Evolutionary conservation across 1,140 invertebrate genomes (phyloP).

Genomic region (Atta texana): DNA sequence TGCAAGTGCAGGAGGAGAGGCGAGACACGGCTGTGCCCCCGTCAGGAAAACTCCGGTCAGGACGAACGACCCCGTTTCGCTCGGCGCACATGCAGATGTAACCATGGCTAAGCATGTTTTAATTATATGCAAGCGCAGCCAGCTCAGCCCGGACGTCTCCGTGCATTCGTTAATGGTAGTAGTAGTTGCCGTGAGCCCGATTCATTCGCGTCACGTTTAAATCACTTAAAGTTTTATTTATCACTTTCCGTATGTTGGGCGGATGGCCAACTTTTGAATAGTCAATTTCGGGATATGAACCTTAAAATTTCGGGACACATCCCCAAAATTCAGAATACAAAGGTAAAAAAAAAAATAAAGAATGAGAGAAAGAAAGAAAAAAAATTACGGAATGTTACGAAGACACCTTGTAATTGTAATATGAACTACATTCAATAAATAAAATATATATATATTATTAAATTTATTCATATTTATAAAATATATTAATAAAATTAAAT

Average conservation of each 20-base stretch:
- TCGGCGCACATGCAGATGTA: slow-evolving; percentile 54
- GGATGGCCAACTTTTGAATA: no score
- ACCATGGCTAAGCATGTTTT: slow-evolving; percentile 71
- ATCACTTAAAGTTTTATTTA: slow-evolving; percentile 66
- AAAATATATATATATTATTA: no score
- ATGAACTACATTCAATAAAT: no score
- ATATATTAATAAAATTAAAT: no score
- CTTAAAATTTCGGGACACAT: no score
- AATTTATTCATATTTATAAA: no score
- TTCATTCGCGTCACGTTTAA: slow-evolving; percentile 51
- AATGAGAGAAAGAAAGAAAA: no score
- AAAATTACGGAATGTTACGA: no score
- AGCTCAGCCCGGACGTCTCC: not conserved
- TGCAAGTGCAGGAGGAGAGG: not conserved
- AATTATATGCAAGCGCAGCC: slow-evolving; percentile 68
- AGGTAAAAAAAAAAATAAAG: no score
- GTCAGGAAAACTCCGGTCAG: slow-evolving; percentile 52
- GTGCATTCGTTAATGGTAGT: not conserved
- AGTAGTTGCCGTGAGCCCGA: slow-evolving; percentile 10
- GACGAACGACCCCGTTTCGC: slow-evolving; percentile 42
- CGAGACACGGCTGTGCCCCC: slow-evolving; percentile 26
- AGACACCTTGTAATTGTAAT: no score
- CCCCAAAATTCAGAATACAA: no score
- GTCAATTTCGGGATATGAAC: no score
- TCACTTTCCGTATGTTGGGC: slow-evolving; percentile 1